Evolutionary conservation across 2,888 invertebrate species (phyloP).

Genomic region (Unio pictorum): DNA sequence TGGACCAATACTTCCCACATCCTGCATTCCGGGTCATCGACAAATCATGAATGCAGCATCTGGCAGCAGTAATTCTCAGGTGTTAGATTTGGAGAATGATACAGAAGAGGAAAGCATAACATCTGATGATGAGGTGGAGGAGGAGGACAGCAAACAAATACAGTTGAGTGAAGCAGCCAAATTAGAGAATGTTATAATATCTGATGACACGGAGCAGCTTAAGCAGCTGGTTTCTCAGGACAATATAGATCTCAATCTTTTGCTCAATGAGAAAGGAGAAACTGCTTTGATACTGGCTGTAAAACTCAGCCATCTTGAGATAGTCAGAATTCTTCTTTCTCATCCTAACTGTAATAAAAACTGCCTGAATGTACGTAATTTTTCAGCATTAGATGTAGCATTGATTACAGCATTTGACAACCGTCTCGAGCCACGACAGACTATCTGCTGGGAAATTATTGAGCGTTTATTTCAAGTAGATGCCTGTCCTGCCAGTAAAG

Average conservation of each 20-base stretch:
- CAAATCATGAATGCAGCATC: slow-evolving; percentile 8
- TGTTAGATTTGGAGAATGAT: slow-evolving; percentile 27
- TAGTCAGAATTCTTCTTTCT: slow-evolving; percentile 47
- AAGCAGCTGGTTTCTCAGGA: slow-evolving; percentile 26
- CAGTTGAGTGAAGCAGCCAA: slow-evolving; percentile 25
- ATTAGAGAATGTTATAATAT: slow-evolving; percentile 29
- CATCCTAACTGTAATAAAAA: slow-evolving; percentile 43
- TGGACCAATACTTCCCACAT: slow-evolving; percentile 18
- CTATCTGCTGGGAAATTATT: slow-evolving; percentile 57
- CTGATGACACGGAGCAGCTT: slow-evolving; percentile 25
- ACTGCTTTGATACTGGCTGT: slow-evolving; percentile 56
- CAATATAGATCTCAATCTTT: slow-evolving; percentile 45
- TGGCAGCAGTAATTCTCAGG: slow-evolving; percentile 13
- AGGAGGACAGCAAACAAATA: slow-evolving; percentile 7
- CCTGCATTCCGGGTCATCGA: slow-evolving; percentile 19
- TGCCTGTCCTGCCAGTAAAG: slow-evolving; percentile 53
- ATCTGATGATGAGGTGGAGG: slow-evolving; percentile 22
- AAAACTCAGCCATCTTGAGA: slow-evolving; percentile 46
- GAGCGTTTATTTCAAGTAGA: slow-evolving; percentile 47
- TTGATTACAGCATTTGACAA: slow-evolving; percentile 58
- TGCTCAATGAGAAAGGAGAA: slow-evolving; percentile 54
- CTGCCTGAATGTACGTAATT: slow-evolving; percentile 49
- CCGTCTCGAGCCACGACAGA: slow-evolving; percentile 50
- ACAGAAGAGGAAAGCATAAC: slow-evolving; percentile 18
- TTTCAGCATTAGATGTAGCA: slow-evolving; percentile 56